Evolutionary conservation across 2,888 invertebrate species (phyloP).

Genomic region (Sthenelais limicola): DNA sequence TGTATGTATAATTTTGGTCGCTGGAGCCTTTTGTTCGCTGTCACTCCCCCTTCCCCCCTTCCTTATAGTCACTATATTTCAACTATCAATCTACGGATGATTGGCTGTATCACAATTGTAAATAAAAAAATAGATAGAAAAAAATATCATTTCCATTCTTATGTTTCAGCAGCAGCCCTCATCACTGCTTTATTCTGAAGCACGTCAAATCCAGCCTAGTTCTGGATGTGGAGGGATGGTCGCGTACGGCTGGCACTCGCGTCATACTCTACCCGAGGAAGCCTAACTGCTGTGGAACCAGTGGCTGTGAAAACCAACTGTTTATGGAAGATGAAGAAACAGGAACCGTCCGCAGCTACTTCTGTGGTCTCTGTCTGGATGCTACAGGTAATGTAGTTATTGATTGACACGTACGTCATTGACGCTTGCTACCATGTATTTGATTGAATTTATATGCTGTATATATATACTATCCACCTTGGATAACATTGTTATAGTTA

Average conservation of each 20-base stretch:
- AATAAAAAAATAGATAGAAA: background rate
- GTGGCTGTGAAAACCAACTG: slow-evolving; percentile 40
- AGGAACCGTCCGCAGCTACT: slow-evolving; percentile 19
- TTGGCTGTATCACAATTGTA: background rate
- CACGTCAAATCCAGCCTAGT: slow-evolving; percentile 32
- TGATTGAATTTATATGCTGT: too few relatives aligned
- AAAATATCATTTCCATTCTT: background rate
- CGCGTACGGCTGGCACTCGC: slow-evolving; percentile 14
- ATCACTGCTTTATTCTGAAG: slow-evolving; percentile 14
- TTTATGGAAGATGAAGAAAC: slow-evolving; percentile 40
- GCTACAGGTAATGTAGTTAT: slow-evolving; percentile 30
- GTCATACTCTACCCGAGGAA: slow-evolving; percentile 43
- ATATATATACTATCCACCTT: too few relatives aligned
- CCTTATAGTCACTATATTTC: background rate
- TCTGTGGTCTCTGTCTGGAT: slow-evolving; percentile 42
- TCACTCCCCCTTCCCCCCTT: too few relatives aligned
- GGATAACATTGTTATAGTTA: too few relatives aligned
- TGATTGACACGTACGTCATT: background rate
- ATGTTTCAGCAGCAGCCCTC: slow-evolving; percentile 1
- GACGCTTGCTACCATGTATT: background rate
- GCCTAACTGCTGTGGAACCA: background rate
- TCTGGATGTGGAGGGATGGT: slow-evolving; percentile 42
- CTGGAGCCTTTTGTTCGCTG: too few relatives aligned
- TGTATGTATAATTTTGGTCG: too few relatives aligned
- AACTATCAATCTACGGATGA: background rate